These are phyloP conservation scores for Microdon myrmicae DNA, from an alignment of 2,888 invertebrate genomes.

Conservation along the genomic window DNA sequence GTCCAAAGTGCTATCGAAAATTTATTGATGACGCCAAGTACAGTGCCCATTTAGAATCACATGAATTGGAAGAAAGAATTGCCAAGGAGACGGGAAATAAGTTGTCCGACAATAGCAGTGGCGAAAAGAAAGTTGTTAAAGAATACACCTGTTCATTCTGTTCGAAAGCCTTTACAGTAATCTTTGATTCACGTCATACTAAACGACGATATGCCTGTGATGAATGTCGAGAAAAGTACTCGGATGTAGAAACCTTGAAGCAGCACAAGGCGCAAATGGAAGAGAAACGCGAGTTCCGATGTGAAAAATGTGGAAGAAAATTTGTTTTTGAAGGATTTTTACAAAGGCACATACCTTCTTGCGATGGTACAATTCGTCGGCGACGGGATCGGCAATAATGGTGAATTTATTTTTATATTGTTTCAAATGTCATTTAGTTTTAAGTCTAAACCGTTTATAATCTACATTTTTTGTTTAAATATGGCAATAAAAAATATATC, in stretches of 20 bases:
- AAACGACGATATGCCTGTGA: slow-evolving; percentile 66
- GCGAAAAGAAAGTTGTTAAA: slow-evolving; percentile 64
- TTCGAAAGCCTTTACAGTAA: slow-evolving; percentile 63
- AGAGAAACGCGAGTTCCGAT: slow-evolving; percentile 64
- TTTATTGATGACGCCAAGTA: slow-evolving; percentile 63
- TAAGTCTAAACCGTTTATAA: no score
- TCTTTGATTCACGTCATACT: slow-evolving; percentile 64
- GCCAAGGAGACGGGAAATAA: slow-evolving; percentile 60
- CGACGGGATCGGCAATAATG: slow-evolving; percentile 58
- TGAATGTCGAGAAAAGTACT: slow-evolving; percentile 64
- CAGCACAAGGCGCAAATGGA: slow-evolving; percentile 64
- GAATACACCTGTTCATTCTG: slow-evolving; percentile 66
- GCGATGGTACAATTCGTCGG: slow-evolving; percentile 66
- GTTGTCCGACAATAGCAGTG: slow-evolving; percentile 51
- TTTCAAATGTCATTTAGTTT: background rate
- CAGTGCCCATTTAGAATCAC: slow-evolving; percentile 62
- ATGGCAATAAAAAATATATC: no score
- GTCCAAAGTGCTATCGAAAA: slow-evolving; percentile 64
- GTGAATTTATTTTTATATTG: background rate
- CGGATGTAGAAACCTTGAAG: slow-evolving; percentile 63
- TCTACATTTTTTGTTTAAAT: no score
- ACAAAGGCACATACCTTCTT: slow-evolving; percentile 64
- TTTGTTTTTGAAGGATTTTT: slow-evolving; percentile 66
- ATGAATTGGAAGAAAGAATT: slow-evolving; percentile 62
- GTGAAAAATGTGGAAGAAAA: slow-evolving; percentile 64